Evolutionary conservation across 2,113 vertebrate genomes (phyloP).

Genomic region (Raja brachyura): DNA sequence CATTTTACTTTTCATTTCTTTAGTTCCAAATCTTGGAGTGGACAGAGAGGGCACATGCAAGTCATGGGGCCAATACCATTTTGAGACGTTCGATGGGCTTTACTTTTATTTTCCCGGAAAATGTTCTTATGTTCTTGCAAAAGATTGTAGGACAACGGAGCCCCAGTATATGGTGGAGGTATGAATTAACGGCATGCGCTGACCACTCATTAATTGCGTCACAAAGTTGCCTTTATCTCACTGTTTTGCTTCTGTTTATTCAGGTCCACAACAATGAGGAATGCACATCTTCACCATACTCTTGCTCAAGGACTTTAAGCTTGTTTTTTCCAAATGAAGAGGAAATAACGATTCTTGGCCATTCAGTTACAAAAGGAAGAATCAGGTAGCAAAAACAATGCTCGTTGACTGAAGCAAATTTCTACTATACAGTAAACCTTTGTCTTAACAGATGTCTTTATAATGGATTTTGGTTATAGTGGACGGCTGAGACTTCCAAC

Average conservation of each 20-base stretch:
- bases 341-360: constrained; percentile 84
- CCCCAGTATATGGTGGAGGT: constrained; percentile 95
- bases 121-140: constrained; percentile 92
- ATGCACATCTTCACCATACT: constrained; percentile 76
- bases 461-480: too few relatives aligned
- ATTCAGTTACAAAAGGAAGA: constrained; percentile 80
- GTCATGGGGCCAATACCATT: constrained; percentile 92
- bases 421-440: neutral
- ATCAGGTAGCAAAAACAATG: constrained; percentile 58
- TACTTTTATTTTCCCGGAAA: constrained; percentile 95
- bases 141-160: constrained; percentile 77
- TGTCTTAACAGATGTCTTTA: too few relatives aligned
- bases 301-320: constrained; percentile 80
- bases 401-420: neutral
- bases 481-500: too few relatives aligned
- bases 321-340: constrained; percentile 88
- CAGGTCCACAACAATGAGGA: constrained; percentile 88
- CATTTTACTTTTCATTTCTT: constrained; percentile 42
- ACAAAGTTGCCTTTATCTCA: neutral
- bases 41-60: constrained; percentile 91
- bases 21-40: constrained; percentile 87
- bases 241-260: constrained; percentile 28
- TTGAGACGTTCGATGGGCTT: constrained; percentile 96
- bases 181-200: constrained; percentile 46
- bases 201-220: neutral